Conservation (phyloP, 1,140 invertebrate genomes). For the Drosophila pandora region DNA sequence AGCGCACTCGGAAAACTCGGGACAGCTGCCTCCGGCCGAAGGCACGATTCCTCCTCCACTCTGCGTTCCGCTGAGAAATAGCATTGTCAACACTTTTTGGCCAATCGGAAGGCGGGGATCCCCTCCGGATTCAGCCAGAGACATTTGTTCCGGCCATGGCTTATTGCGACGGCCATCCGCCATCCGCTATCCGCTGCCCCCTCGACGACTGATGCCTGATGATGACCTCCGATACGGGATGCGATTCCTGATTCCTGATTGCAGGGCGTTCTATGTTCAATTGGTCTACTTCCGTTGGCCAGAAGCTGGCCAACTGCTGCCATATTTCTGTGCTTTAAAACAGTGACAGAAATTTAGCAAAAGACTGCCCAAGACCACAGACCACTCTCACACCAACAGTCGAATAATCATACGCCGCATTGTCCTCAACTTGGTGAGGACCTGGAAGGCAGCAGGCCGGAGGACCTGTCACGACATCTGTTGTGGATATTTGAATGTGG, state of each 20-base stretch:
- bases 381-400: conserved; percentile 28
- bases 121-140: conserved; percentile 26
- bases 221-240: conserved; percentile 38
- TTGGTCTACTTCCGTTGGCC: conserved; percentile 60
- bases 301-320: conserved; percentile 14
- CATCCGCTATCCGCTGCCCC: conserved; percentile 4
- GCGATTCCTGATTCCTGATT: conserved; percentile 50
- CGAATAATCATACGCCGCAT: conserved; percentile 68
- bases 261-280: conserved; percentile 39
- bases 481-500: conserved; percentile 59
- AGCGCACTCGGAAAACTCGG: conserved; percentile 19
- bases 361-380: conserved; percentile 25
- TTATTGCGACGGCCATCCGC: conserved; percentile 30
- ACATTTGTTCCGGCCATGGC: conserved; percentile 47
- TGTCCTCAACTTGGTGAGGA: conserved; percentile 21
- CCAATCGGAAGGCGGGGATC: conserved; percentile 58
- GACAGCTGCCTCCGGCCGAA: conserved; percentile 38
- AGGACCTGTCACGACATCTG: conserved; percentile 22
- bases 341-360: conserved; percentile 1
- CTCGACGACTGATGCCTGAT: conserved; percentile 26
- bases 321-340: conserved; percentile 49
- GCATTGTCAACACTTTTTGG: conserved; percentile 73
- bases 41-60: neutral
- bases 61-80: conserved; percentile 48
- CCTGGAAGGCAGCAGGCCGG: neutral